A percentile compares a stretch with the other conserved stretches of the same genome.
Conservation (phyloP, 1,140 invertebrate species). For the Neodiprion virginianus region DNA sequence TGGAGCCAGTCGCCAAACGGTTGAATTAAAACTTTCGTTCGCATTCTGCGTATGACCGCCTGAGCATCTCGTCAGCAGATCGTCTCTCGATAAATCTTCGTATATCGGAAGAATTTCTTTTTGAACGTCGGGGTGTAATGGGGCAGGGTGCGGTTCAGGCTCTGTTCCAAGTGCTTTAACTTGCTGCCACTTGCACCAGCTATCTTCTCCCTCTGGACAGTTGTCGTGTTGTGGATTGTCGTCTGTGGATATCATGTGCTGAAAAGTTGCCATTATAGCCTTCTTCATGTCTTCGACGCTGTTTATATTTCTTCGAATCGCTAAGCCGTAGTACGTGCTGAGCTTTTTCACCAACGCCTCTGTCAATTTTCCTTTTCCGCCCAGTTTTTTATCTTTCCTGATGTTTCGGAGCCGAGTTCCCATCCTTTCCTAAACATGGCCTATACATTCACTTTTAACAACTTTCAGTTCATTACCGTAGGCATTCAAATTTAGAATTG, state of each 20-base stretch:
- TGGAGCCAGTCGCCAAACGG: slow-evolving; percentile 31
- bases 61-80: slow-evolving; percentile 24
- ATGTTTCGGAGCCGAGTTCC: slow-evolving; percentile 25
- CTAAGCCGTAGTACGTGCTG: slow-evolving; percentile 28
- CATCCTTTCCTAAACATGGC: slow-evolving; percentile 25
- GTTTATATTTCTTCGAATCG: slow-evolving; percentile 29
- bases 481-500: slow-evolving; percentile 17
- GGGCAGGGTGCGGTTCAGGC: slow-evolving; percentile 18
- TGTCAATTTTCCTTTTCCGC: slow-evolving; percentile 24
- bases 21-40: slow-evolving; percentile 37
- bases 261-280: too few species aligned
- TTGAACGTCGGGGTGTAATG: slow-evolving; percentile 24
- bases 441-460: slow-evolving; percentile 25
- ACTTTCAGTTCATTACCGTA: slow-evolving; percentile 19
- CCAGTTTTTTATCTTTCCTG: slow-evolving; percentile 16
- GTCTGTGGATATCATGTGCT: slow-evolving; percentile 26
- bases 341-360: slow-evolving; percentile 23
- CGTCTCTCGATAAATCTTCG: slow-evolving; percentile 19
- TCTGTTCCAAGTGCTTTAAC: slow-evolving; percentile 18
- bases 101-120: slow-evolving; percentile 24
- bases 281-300: slow-evolving; percentile 22
- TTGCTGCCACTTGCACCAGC: slow-evolving; percentile 25
- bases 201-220: slow-evolving; percentile 25
- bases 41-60: slow-evolving; percentile 27
- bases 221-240: slow-evolving; percentile 27